phyloP scores from a whole-genome alignment of 2,888 invertebrate species.

The Schizotus pectinicornis region DNA sequence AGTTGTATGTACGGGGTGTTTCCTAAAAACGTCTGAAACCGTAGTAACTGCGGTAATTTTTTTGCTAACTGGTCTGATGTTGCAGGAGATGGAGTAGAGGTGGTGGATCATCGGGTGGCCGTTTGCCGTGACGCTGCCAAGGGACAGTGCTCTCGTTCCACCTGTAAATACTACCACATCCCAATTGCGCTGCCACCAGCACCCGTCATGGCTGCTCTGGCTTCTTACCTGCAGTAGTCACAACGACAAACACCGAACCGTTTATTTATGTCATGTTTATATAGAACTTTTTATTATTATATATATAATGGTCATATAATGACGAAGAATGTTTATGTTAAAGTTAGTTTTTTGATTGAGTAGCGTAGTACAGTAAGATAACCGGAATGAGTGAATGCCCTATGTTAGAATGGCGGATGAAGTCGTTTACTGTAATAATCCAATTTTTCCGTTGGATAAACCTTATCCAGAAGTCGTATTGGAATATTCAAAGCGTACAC shows the following conservation, averaged over 20 bases:
- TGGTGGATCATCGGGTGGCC: constrained; percentile 93
- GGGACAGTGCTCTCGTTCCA: constrained; percentile 90
- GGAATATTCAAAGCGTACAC: background rate
- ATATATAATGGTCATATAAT: constrained; percentile 56
- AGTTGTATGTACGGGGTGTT: too few species aligned
- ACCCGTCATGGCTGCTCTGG: constrained; percentile 71
- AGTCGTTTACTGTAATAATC: constrained; percentile 34
- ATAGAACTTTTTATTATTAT: constrained; percentile 56
- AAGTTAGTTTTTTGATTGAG: constrained; percentile 45
- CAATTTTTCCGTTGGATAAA: constrained; percentile 39
- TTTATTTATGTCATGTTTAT: constrained; percentile 56
- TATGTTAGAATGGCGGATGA: constrained; percentile 36
- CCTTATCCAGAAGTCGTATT: constrained; percentile 11
- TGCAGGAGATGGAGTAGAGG: constrained; percentile 92
- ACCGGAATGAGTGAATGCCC: constrained; percentile 47
- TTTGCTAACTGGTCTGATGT: constrained; percentile 42
- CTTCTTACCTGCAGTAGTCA: constrained; percentile 59
- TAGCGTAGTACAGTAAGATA: constrained; percentile 43
- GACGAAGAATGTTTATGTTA: constrained; percentile 55
- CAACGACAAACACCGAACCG: constrained; percentile 52
- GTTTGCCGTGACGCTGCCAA: constrained; percentile 96
- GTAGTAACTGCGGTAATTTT: background rate
- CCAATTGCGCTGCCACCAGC: constrained; percentile 89
- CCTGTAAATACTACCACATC: constrained; percentile 98
- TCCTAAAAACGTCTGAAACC: too few species aligned